A percentile compares a stretch with the other conserved stretches of the same genome.
Conservation (phyloP, 2,797 vertebrate species). For the Periophthalmus magnuspinnatus region DNA sequence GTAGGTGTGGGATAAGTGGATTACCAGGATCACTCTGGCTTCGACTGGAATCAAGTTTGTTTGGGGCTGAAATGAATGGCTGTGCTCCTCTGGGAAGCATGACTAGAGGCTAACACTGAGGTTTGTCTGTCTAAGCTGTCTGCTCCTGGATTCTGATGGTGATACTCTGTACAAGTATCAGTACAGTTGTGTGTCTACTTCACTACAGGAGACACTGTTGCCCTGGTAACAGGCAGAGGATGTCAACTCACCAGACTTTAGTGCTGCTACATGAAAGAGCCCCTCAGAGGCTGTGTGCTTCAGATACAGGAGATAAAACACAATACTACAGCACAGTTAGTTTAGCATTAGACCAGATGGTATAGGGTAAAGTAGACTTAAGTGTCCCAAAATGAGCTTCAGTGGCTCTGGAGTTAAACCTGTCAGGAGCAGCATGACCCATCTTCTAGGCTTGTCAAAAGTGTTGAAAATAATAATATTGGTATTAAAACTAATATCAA, state of each 20-base stretch:
- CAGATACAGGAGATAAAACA: neutral
- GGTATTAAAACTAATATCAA: no score
- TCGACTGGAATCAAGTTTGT: conserved; percentile 56
- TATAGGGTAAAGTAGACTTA: no score
- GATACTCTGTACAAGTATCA: conserved; percentile 36
- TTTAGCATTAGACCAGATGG: no score
- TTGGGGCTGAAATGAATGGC: conserved; percentile 56
- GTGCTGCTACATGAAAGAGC: conserved; percentile 4
- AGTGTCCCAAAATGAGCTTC: no score
- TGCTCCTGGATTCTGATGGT: conserved; percentile 40
- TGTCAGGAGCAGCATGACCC: no score
- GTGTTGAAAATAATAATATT: no score
- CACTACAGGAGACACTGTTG: conserved; percentile 62
- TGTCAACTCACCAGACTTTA: conserved; percentile 54
- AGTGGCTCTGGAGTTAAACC: no score
- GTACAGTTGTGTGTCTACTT: conserved; percentile 57
- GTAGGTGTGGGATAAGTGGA: conserved; percentile 60
- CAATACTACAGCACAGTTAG: neutral
- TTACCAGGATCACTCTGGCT: conserved; percentile 58
- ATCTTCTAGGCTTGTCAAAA: no score
- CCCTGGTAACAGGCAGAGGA: conserved; percentile 68
- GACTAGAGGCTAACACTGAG: conserved; percentile 16
- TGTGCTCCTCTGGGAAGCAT: conserved; percentile 21
- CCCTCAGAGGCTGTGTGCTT: neutral
- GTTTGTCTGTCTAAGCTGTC: conserved; percentile 40